A percentile compares a stretch with the other conserved stretches of the same genome.
These are phyloP conservation scores for Varecia variegata DNA, from an alignment of 2,797 vertebrate species.

Conservation along the genomic window DNA sequence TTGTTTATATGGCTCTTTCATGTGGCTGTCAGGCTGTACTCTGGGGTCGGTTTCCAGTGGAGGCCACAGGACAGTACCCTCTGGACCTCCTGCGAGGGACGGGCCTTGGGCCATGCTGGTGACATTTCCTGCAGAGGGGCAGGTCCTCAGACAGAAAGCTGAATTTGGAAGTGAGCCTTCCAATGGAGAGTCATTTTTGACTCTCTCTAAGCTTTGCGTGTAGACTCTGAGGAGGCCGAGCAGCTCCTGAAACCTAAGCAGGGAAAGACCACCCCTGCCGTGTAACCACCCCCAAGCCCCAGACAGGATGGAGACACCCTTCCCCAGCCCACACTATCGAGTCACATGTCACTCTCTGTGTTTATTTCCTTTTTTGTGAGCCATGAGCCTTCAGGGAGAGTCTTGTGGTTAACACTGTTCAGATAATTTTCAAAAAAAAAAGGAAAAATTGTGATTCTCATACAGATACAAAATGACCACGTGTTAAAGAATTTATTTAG, in stretches of 20 bases:
- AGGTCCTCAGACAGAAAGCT: not conserved
- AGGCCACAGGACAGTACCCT: not conserved
- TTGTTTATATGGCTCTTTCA: not conserved
- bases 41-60: not conserved
- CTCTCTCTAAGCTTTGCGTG: not conserved
- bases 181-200: not conserved
- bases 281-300: not conserved
- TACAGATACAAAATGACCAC: not conserved
- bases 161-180: not conserved
- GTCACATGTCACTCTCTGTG: not conserved
- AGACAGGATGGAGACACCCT: not conserved
- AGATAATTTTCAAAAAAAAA: not conserved
- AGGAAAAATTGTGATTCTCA: not conserved
- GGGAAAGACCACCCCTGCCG: not conserved
- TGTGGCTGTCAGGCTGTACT: not conserved
- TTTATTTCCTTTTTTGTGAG: not conserved
- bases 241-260: not conserved
- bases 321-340: rapidly evolving
- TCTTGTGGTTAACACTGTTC: not conserved
- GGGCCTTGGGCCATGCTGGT: not conserved
- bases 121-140: not conserved
- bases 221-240: not conserved
- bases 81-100: not conserved
- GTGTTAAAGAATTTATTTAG: not conserved
- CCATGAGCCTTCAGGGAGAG: not conserved